These are phyloP conservation scores for Sericinus montela DNA, from an alignment of 2,888 invertebrate species.

Conservation along the genomic window DNA sequence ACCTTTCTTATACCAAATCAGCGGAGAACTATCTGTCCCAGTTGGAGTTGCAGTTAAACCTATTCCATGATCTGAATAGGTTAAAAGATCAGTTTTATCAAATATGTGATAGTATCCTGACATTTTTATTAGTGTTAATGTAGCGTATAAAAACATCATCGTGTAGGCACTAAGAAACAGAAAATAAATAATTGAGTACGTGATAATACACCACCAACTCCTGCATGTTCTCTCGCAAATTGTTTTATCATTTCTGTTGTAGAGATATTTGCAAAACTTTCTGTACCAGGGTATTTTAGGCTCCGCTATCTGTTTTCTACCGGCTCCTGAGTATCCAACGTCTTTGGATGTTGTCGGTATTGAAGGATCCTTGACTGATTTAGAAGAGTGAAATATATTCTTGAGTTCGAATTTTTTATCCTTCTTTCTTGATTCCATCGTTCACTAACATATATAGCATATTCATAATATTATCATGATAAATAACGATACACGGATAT, in stretches of 20 bases:
- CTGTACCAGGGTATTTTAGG: conserved; percentile 22
- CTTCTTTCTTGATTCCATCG: conserved; percentile 7
- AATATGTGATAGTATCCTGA: conserved; percentile 28
- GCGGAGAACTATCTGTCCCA: conserved; percentile 38
- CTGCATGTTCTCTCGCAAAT: conserved; percentile 46
- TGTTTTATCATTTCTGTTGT: conserved; percentile 40
- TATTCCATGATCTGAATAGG: conserved; percentile 45
- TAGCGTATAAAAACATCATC: conserved; percentile 42
- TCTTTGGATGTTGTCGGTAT: conserved; percentile 24
- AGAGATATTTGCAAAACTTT: conserved; percentile 33
- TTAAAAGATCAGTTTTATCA: conserved; percentile 33
- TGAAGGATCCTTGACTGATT: conserved; percentile 2
- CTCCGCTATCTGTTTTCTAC: conserved; percentile 1
- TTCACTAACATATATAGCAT: conserved; percentile 1
- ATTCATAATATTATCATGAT: conserved; percentile 7
- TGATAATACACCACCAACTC: conserved; percentile 47
- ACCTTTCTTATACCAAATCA: conserved; percentile 55
- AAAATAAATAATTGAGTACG: conserved; percentile 51
- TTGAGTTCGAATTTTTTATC: not conserved
- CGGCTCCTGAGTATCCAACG: not conserved
- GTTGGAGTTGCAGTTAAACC: conserved; percentile 58
- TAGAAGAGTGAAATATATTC: not conserved
- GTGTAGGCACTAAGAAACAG: conserved; percentile 51
- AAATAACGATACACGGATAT: not conserved
- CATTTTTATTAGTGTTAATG: conserved; percentile 40